Percentiles rank a stretch among this genome's conserved stretches.
Conservation (phyloP, 2,888 invertebrate genomes). For the Hololepta plana region DNA sequence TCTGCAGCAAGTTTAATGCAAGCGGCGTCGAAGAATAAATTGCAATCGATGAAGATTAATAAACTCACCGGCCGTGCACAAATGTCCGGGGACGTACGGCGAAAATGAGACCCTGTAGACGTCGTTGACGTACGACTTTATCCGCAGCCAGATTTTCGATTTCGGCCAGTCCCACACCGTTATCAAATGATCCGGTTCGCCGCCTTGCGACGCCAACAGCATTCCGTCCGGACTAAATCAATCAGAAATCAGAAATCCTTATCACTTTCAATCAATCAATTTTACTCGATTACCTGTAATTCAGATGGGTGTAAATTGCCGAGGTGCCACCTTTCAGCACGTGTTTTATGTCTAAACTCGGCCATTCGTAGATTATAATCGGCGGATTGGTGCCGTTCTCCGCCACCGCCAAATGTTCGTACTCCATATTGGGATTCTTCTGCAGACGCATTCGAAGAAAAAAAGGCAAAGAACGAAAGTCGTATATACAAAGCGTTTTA, state of each 20-base stretch:
- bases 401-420: conserved; percentile 60
- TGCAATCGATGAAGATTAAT: too few species aligned
- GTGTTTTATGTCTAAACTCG: conserved; percentile 53
- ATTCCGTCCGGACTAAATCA: conserved; percentile 56
- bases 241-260: conserved; percentile 1
- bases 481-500: conserved; percentile 3
- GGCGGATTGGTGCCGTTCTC: conserved; percentile 53
- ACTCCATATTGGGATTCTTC: conserved; percentile 42
- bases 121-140: conserved; percentile 69
- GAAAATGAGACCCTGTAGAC: conserved; percentile 69
- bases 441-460: conserved; percentile 17
- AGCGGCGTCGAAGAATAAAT: too few species aligned
- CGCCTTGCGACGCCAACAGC: conserved; percentile 64
- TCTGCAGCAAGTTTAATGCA: too few species aligned
- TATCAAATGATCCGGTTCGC: conserved; percentile 70
- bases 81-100: conserved; percentile 55
- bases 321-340: conserved; percentile 63
- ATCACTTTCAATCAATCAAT: neutral
- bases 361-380: conserved; percentile 72
- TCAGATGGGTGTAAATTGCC: conserved; percentile 49
- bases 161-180: conserved; percentile 81
- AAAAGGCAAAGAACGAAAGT: conserved; percentile 2
- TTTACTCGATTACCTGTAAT: conserved; percentile 45
- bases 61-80: conserved; percentile 66
- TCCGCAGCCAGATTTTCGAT: conserved; percentile 55